Conservation (phyloP, 1,140 invertebrate species). For the Lanistes nyassanus region DNA sequence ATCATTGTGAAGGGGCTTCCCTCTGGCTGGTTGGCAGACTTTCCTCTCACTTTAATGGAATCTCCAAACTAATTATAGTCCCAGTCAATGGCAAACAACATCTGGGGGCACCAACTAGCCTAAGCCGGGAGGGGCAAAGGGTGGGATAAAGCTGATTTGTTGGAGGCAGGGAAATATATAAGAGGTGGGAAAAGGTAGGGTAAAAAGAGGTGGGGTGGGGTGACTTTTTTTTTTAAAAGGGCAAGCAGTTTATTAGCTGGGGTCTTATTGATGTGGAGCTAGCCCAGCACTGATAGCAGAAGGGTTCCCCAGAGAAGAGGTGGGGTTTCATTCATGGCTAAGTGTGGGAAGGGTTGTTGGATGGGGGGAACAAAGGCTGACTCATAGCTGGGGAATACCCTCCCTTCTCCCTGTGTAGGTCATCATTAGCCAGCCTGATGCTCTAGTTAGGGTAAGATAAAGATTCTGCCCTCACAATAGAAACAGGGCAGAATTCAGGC, state of each 20-base stretch:
- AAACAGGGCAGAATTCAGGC: neutral
- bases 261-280: slow-evolving; percentile 5
- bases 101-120: neutral
- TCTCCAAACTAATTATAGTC: slow-evolving; percentile 22
- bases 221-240: slow-evolving; percentile 6
- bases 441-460: neutral
- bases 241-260: slow-evolving; percentile 6
- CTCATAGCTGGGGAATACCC: slow-evolving; percentile 12
- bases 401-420: neutral
- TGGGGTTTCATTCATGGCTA: neutral
- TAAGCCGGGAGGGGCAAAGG: neutral
- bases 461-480: neutral
- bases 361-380: neutral
- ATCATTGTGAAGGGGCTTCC: slow-evolving; percentile 15
- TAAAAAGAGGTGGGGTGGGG: neutral
- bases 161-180: neutral
- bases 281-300: slow-evolving; percentile 22
- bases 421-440: neutral
- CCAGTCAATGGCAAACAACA: slow-evolving; percentile 17
- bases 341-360: slow-evolving; percentile 2
- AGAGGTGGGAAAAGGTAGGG: slow-evolving; percentile 3
- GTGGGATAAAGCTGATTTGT: neutral
- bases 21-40: slow-evolving; percentile 1
- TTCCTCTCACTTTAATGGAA: slow-evolving; percentile 22
- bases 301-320: too few species aligned